Percentiles rank a stretch among this genome's conserved stretches.
phyloP scores from a whole-genome alignment of 2,888 invertebrate species.

The Eurois occulta region DNA sequence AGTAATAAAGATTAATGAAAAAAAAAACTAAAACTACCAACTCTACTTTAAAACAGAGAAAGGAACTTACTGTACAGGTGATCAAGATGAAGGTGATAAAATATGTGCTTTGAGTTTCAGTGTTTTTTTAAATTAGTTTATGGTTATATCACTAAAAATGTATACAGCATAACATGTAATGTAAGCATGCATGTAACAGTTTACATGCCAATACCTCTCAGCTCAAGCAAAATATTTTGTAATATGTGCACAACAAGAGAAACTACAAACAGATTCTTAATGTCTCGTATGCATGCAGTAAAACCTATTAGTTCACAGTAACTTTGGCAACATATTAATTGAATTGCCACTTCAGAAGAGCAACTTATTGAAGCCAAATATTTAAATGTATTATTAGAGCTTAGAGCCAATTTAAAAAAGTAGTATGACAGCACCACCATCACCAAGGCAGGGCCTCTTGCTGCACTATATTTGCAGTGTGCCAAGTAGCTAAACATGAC shows the following conservation, averaged over 20 bases:
- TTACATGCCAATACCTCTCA: not conserved
- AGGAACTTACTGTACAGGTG: constrained; percentile 37
- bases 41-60: constrained; percentile 17
- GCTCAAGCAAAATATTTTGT: not conserved
- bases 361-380: not conserved
- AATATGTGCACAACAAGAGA: not conserved
- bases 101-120: not conserved
- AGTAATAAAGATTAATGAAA: not conserved
- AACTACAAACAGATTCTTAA: not conserved
- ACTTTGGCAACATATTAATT: not conserved
- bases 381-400: too few relatives aligned
- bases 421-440: not conserved
- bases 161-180: not conserved
- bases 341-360: not conserved
- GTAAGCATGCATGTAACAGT: not conserved
- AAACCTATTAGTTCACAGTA: not conserved
- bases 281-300: not conserved
- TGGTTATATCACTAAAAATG: not conserved
- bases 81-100: not conserved
- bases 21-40: constrained; percentile 15
- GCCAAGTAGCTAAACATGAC: not conserved
- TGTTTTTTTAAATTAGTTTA: not conserved
- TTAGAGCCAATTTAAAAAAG: not conserved
- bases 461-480: not conserved
- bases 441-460: not conserved